Percentiles rank a stretch among this genome's conserved stretches.
Evolutionary conservation across 1,140 invertebrate genomes (phyloP).

Genomic region (Radopholus similis): DNA sequence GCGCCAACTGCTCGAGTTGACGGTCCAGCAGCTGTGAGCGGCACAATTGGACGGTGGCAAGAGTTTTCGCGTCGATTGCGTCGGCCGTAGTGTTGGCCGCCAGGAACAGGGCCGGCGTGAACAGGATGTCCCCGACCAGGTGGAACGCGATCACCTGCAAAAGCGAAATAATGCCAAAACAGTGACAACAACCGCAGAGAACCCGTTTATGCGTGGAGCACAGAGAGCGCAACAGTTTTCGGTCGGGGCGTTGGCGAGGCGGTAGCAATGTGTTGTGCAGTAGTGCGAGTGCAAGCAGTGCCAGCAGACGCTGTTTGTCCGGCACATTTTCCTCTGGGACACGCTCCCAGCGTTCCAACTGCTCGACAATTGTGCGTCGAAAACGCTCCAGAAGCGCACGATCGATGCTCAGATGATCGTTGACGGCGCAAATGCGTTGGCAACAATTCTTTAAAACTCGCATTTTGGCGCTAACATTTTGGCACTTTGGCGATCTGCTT

Average conservation of each 20-base stretch:
- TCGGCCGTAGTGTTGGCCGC: background rate
- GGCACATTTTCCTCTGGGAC: conserved; percentile 62
- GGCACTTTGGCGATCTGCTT: background rate
- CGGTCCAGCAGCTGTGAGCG: conserved; percentile 26
- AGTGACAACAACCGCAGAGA: conserved; percentile 47
- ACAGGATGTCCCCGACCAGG: conserved; percentile 26
- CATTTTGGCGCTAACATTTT: no score
- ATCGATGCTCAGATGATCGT: background rate
- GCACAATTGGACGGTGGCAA: background rate
- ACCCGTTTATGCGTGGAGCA: conserved; percentile 74
- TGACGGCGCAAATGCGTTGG: background rate
- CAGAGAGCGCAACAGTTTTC: conserved; percentile 72
- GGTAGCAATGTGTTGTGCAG: conserved; percentile 10
- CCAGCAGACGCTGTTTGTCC: conserved; percentile 68
- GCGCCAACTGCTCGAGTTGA: conserved; percentile 26
- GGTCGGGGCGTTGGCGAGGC: conserved; percentile 65
- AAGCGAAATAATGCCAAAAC: background rate
- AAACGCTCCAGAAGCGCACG: conserved; percentile 64
- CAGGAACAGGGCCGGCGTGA: conserved; percentile 10
- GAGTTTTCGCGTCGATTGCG: conserved; percentile 6
- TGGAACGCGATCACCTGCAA: conserved; percentile 23
- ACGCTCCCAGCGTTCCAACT: conserved; percentile 33
- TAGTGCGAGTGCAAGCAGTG: conserved; percentile 1
- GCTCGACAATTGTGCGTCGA: conserved; percentile 66
- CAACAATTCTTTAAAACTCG: background rate